phyloP scores from a whole-genome alignment of 2,797 vertebrate genomes.

The Poeciliopsis gracilis region DNA sequence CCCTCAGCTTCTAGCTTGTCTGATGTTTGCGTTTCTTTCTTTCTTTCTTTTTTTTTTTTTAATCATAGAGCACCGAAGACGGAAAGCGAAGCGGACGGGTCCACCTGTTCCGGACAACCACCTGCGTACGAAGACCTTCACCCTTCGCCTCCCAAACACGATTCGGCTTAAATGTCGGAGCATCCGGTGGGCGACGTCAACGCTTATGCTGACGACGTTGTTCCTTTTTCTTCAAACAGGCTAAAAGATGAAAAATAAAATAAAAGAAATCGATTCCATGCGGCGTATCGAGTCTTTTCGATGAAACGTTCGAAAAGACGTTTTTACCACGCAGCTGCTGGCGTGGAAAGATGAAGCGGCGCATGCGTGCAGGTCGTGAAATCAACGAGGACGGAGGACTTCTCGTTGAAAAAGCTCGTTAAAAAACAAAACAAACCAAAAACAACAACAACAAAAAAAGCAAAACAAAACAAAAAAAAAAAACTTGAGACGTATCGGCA shows the following conservation, averaged over 20 bases:
- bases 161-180: constrained; percentile 12
- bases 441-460: constrained; percentile 20
- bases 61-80: constrained; percentile 14
- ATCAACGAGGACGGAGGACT: constrained; percentile 43
- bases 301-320: background rate
- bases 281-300: background rate
- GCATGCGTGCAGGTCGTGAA: constrained; percentile 55
- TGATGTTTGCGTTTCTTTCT: constrained; percentile 6
- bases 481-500: constrained; percentile 47
- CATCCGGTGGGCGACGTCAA: background rate
- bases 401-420: constrained; percentile 54
- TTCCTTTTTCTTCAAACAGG: background rate
- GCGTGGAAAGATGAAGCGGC: constrained; percentile 45
- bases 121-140: constrained; percentile 73
- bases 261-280: background rate
- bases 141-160: constrained; percentile 20
- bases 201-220: background rate
- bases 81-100: constrained; percentile 11
- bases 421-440: constrained; percentile 4
- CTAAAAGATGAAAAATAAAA: background rate
- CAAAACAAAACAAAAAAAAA: background rate
- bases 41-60: background rate
- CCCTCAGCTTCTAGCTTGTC: constrained; percentile 10
- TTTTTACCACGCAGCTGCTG: constrained; percentile 33
- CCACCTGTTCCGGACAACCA: constrained; percentile 45